phyloP scores from a whole-genome alignment of 2,888 invertebrate genomes.

The Dendrolimus houi region DNA sequence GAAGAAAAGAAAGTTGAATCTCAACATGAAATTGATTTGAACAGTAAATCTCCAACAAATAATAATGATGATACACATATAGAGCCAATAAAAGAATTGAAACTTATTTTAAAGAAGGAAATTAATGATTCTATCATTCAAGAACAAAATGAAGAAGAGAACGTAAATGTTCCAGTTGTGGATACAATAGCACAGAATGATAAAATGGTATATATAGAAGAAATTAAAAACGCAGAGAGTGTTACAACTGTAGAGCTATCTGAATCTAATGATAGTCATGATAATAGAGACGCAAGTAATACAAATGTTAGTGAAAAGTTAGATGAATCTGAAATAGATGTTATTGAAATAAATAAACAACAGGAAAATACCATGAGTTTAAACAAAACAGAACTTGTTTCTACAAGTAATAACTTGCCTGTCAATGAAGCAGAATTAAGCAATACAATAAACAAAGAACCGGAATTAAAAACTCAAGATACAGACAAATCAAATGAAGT shows the following conservation, averaged over 20 bases:
- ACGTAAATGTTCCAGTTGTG: background rate
- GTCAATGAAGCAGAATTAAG: too few relatives aligned
- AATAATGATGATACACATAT: background rate
- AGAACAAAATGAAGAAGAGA: background rate
- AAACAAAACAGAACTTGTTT: too few relatives aligned
- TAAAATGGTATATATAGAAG: background rate
- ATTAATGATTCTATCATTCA: background rate
- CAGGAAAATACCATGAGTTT: too few relatives aligned
- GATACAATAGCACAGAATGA: background rate
- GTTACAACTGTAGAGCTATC: too few relatives aligned
- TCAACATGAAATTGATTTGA: background rate
- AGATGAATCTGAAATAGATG: too few relatives aligned
- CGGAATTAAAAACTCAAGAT: background rate
- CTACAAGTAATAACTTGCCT: too few relatives aligned
- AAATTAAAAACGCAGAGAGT: background rate
- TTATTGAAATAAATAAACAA: too few relatives aligned
- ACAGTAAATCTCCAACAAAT: too few relatives aligned
- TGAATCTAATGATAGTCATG: too few relatives aligned
- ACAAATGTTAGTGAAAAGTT: too few relatives aligned
- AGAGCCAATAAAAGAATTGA: background rate
- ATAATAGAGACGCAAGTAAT: too few relatives aligned
- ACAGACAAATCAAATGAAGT: background rate
- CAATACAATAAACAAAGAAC: background rate
- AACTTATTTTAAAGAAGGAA: background rate
- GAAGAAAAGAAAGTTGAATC: constrained; percentile 3